phyloP scores from a whole-genome alignment of 1,140 invertebrate genomes.

The Sarcophaga bullata region DNA sequence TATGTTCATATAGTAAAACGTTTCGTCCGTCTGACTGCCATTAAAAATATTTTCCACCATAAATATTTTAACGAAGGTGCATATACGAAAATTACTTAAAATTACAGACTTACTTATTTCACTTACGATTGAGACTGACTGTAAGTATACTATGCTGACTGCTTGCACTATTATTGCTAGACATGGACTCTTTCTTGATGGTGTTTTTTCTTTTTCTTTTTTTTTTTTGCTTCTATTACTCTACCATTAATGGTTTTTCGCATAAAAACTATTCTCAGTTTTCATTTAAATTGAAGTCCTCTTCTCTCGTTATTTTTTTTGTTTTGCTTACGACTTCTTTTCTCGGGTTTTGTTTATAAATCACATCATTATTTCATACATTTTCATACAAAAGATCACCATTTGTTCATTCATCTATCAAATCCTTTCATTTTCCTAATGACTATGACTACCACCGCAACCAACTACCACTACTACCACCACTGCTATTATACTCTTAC shows the following conservation, averaged over 20 bases:
- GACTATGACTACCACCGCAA: neutral
- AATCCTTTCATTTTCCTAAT: conserved; percentile 41
- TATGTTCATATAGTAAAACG: too few relatives aligned
- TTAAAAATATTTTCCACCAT: conserved; percentile 22
- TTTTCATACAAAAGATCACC: conserved; percentile 40
- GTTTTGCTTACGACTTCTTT: neutral
- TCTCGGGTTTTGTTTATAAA: conserved; percentile 30
- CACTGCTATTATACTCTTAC: neutral
- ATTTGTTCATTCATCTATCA: conserved; percentile 40
- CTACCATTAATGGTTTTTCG: conserved; percentile 25
- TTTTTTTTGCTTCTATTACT: neutral
- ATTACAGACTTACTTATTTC: conserved; percentile 9
- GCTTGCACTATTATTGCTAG: too few relatives aligned
- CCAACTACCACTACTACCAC: neutral
- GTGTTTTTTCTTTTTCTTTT: too few relatives aligned
- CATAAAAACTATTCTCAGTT: conserved; percentile 28
- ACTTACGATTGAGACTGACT: neutral
- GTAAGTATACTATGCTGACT: too few relatives aligned
- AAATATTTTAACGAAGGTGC: conserved; percentile 17
- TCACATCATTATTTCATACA: conserved; percentile 41
- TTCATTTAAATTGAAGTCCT: neutral
- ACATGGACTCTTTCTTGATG: too few relatives aligned
- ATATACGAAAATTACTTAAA: conserved; percentile 23
- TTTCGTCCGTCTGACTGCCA: neutral
- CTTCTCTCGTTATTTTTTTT: neutral